A percentile compares a stretch with the other conserved stretches of the same genome.
phyloP scores from a whole-genome alignment of 2,113 vertebrate species.

The Mus musculus region DNA sequence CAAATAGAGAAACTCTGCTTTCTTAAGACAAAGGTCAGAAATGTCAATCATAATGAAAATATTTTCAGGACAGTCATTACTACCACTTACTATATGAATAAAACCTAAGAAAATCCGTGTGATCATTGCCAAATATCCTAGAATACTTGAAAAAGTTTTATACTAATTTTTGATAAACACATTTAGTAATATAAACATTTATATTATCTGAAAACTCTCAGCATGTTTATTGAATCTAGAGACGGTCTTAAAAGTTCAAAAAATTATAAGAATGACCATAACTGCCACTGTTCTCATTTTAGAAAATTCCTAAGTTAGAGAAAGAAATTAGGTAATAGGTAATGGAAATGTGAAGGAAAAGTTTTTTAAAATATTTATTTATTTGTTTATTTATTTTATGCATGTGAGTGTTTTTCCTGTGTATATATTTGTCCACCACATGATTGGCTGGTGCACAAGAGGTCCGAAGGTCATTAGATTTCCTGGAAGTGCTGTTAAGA shows the following conservation, averaged over 20 bases:
- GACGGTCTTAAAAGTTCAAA: neutral
- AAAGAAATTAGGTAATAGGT: neutral
- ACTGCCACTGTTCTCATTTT: neutral
- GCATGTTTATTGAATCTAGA: neutral
- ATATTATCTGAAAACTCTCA: neutral
- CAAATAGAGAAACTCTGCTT: neutral
- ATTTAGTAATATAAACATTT: neutral
- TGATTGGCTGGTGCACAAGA: neutral
- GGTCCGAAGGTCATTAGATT: neutral
- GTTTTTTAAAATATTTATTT: neutral
- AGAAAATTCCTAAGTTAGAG: neutral
- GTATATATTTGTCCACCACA: neutral
- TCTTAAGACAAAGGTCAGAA: neutral
- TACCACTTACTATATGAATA: neutral
- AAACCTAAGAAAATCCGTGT: neutral
- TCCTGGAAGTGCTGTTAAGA: neutral
- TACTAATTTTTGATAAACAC: conserved; percentile 24
- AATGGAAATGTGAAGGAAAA: neutral
- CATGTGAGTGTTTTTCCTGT: neutral
- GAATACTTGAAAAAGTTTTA: conserved; percentile 14
- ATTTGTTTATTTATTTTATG: neutral
- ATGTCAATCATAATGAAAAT: neutral
- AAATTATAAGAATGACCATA: neutral
- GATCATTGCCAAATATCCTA: neutral
- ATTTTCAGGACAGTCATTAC: neutral